phyloP scores from a whole-genome alignment of 2,113 vertebrate species.

The Peromyscus californicus region DNA sequence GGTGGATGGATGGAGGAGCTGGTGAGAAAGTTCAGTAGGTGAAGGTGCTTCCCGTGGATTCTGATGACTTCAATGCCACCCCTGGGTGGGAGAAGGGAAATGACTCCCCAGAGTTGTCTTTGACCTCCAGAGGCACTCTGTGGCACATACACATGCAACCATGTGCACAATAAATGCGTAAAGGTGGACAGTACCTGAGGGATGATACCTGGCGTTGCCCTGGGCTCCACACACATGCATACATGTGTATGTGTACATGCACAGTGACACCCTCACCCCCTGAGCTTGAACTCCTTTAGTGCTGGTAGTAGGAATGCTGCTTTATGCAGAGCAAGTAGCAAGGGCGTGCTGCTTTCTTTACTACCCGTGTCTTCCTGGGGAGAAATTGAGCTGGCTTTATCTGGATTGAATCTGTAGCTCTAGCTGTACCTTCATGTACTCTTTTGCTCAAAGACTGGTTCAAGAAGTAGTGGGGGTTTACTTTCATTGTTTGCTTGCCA shows the following conservation, averaged over 20 bases:
- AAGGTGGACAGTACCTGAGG: neutral
- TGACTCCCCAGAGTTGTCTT: neutral
- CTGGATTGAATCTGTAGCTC: neutral
- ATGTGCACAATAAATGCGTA: neutral
- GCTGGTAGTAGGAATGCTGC: neutral
- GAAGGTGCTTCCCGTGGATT: neutral
- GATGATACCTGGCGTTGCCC: neutral
- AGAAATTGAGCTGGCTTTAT: neutral
- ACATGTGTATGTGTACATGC: neutral
- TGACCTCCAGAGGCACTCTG: too few species aligned
- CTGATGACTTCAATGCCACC: neutral
- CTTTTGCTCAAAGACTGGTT: slow-evolving; percentile 12
- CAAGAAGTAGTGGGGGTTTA: neutral
- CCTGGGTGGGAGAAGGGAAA: neutral
- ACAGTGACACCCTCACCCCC: too few species aligned
- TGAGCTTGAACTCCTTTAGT: neutral
- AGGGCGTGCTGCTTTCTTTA: neutral
- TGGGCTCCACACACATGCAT: neutral
- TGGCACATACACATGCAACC: neutral
- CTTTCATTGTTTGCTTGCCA: neutral
- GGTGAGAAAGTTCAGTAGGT: neutral
- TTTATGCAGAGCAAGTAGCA: neutral
- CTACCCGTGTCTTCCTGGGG: neutral
- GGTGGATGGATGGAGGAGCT: neutral
- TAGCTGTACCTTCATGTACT: neutral